Base-by-base conservation (phyloP, 2,113 vertebrate genomes). In the Caracal caracal region DNA sequence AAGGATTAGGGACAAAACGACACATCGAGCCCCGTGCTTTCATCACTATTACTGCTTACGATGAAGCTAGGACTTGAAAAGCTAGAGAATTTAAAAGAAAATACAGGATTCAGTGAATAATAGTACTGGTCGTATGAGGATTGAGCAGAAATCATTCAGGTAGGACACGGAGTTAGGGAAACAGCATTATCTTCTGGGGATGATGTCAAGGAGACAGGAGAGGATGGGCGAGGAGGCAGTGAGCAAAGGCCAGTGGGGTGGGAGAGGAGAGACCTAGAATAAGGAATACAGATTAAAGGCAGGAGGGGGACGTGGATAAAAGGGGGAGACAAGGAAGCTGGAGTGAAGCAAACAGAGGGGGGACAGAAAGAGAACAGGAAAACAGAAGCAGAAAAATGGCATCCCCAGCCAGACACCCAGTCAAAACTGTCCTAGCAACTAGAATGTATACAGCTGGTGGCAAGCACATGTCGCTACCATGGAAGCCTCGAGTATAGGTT, bases 1-100 rank as follows among this genome's bases (percentile, higher is more conserved):
- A 71, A 95, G 61, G 10, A 75, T 53, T 47, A 78, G 70, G 24
- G 47, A 35, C 6, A 59, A 90, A 86, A 65, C 16, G 35, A 49
- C 59, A 73, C 40, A 47, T 66, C 70, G 56, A 80, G 61, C 33
- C 87, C 16, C 16, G 19, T 53, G 61, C 24, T 89, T 90, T 80
- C 59, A 71, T 80, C 71, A 28, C 68, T 87, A 49, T 53, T 47
- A 16, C 53, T 47, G 56, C n/a, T 81, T 47, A 78, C 75, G 43
- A 84, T 26, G 63, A 93, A 94, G 26, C 75, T n/a, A 43, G n/a
- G 15, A 15, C 82, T 97, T 86, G 83, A 53, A 89, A 94, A 91
- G 26, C 53, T 24, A 88, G 85, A 94, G 33, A 66, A 68, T 35
- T 56, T 66, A 75, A 90, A 84, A 73, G 66, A 89, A 76, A 71